Conservation (phyloP, 2,797 vertebrate species). For the Zalophus californianus region DNA sequence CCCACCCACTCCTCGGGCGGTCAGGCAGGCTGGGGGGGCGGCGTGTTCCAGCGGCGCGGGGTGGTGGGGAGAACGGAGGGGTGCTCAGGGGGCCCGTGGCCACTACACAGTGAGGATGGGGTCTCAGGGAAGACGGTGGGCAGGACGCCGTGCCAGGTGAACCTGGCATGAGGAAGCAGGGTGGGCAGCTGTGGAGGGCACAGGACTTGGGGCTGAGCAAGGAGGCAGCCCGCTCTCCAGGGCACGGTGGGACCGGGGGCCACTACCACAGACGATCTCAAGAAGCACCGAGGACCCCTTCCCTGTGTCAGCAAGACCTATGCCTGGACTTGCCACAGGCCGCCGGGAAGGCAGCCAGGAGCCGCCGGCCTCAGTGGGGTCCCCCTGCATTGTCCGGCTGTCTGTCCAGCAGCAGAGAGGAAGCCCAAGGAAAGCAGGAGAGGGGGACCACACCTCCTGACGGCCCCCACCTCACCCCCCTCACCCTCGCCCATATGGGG, state of each 20-base stretch:
- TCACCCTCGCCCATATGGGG: not conserved
- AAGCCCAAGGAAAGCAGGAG: not conserved
- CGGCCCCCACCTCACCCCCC: fast-evolving
- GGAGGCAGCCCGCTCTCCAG: not conserved
- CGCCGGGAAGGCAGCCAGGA: not conserved
- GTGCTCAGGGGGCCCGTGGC: not conserved
- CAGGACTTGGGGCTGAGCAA: not conserved
- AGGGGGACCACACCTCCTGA: not conserved
- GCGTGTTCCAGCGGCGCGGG: fast-evolving
- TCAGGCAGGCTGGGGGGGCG: not conserved
- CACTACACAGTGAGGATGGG: not conserved
- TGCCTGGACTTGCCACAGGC: not conserved
- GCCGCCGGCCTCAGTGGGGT: too few species aligned
- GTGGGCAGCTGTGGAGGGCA: fast-evolving
- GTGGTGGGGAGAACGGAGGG: not conserved
- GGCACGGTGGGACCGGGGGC: fast-evolving
- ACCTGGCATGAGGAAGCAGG: not conserved
- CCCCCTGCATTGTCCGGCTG: not conserved
- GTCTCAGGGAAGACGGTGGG: fast-evolving
- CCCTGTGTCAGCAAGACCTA: fast-evolving
- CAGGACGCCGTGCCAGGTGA: fast-evolving
- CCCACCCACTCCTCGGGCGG: fast-evolving
- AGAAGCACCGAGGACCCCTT: not conserved
- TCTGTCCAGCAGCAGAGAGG: not conserved
- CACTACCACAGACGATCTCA: fast-evolving